Conservation (phyloP, 2,797 vertebrate genomes). For the Hapalemur alaotrensis region DNA sequence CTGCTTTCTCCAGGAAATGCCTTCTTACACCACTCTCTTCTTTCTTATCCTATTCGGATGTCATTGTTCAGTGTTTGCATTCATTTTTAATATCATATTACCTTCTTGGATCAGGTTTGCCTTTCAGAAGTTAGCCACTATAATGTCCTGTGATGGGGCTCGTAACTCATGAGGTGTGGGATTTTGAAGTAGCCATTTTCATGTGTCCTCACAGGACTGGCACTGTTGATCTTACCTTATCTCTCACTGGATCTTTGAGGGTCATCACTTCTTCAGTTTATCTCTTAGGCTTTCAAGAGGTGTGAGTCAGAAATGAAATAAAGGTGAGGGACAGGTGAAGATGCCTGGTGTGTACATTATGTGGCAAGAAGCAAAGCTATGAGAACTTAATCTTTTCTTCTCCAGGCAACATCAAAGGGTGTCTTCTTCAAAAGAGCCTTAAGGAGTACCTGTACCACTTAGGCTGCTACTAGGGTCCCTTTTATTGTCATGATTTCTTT, state of each 20-base stretch:
- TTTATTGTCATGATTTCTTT: background rate
- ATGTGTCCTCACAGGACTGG: background rate
- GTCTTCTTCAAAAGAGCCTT: background rate
- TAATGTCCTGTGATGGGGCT: background rate
- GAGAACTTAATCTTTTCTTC: background rate
- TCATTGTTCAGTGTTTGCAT: background rate
- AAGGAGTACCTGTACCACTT: background rate
- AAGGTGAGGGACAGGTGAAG: rapidly evolving
- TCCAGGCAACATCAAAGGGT: background rate
- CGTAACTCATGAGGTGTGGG: background rate
- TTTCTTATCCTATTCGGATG: background rate
- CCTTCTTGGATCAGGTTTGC: background rate
- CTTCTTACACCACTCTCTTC: background rate
- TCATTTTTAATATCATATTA: background rate
- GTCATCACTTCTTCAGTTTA: background rate
- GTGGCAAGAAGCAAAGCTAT: background rate
- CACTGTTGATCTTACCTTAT: background rate
- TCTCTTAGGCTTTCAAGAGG: background rate
- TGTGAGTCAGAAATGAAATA: background rate
- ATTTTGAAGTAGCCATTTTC: background rate
- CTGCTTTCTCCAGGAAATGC: background rate
- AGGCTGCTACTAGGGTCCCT: background rate
- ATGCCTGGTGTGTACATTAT: background rate
- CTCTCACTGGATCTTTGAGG: background rate
- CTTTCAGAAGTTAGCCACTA: background rate